Conservation (phyloP, 2,797 vertebrate species). For the Sphenopsis melanotis region DNA sequence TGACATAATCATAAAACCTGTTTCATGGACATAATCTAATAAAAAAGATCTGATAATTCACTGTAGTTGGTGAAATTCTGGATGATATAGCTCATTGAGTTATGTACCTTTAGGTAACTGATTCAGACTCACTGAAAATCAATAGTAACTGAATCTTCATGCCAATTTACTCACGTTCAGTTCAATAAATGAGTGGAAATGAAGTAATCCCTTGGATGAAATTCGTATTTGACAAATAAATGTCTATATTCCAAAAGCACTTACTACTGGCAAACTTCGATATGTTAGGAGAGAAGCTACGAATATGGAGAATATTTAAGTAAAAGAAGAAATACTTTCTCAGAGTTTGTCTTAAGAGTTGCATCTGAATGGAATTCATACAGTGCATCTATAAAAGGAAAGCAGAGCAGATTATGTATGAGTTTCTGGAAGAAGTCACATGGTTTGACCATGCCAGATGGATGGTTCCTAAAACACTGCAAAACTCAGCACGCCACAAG, state of each 20-base stretch:
- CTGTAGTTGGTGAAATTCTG: slow-evolving; percentile 4
- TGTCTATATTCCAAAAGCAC: neutral
- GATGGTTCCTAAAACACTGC: neutral
- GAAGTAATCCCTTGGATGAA: neutral
- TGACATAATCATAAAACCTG: neutral
- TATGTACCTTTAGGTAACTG: slow-evolving; percentile 7
- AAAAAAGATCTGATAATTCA: slow-evolving; percentile 10
- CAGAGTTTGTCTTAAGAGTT: neutral
- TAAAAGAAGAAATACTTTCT: neutral
- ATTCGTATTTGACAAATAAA: slow-evolving; percentile 5
- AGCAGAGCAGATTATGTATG: neutral
- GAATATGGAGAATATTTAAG: neutral
- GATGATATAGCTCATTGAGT: neutral
- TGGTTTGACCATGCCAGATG: neutral
- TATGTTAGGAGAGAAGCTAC: neutral
- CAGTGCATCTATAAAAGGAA: neutral
- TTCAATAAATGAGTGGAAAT: slow-evolving; percentile 2
- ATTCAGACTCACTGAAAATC: slow-evolving; percentile 41
- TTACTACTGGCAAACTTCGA: neutral
- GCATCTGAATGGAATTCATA: accelerated
- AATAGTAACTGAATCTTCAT: slow-evolving; percentile 38
- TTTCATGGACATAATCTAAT: slow-evolving; percentile 10
- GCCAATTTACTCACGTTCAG: neutral
- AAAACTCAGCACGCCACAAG: neutral
- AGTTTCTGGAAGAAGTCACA: slow-evolving; percentile 20